Percentiles rank a stretch among this genome's conserved stretches.
Evolutionary conservation across 2,113 vertebrate species (phyloP).

Genomic region (Hylia prasina): DNA sequence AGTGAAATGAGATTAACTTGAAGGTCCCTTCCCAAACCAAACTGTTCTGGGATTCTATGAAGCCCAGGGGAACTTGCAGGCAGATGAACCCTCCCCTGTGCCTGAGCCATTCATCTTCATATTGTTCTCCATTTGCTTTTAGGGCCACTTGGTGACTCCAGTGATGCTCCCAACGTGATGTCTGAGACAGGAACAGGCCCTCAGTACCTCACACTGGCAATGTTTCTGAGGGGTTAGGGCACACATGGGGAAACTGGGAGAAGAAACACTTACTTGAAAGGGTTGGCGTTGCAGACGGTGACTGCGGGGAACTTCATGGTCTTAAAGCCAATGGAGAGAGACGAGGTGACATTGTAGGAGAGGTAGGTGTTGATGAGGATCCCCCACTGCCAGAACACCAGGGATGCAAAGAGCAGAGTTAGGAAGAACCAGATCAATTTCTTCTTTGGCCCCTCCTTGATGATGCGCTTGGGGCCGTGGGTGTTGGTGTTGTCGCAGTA

Average conservation of each 20-base stretch:
- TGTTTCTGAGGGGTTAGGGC: not conserved
- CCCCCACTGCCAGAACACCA: constrained; percentile 83
- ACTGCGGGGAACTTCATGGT: constrained; percentile 79
- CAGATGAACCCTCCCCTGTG: not conserved
- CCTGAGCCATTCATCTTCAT: not conserved
- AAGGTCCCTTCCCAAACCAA: not conserved
- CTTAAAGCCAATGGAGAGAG: constrained; percentile 78
- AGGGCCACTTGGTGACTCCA: not conserved
- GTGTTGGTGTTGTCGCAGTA: constrained; percentile 85
- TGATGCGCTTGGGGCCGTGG: constrained; percentile 80
- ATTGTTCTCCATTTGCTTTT: not conserved
- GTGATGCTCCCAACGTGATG: accelerated
- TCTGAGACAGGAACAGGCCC: accelerated
- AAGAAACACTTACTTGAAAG: constrained; percentile 71
- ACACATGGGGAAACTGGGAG: accelerated
- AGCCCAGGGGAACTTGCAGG: not conserved
- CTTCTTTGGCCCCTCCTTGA: constrained; percentile 82
- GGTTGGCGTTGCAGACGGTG: constrained; percentile 79
- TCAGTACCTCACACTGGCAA: not conserved
- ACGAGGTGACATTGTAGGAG: constrained; percentile 73
- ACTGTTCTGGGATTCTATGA: not conserved
- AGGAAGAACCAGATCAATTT: constrained; percentile 78
- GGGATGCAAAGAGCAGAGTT: constrained; percentile 71
- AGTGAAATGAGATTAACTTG: not conserved
- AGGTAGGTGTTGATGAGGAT: constrained; percentile 79